Conservation (phyloP, 2,113 vertebrate genomes). For the Clarias macrocephalus region DNA sequence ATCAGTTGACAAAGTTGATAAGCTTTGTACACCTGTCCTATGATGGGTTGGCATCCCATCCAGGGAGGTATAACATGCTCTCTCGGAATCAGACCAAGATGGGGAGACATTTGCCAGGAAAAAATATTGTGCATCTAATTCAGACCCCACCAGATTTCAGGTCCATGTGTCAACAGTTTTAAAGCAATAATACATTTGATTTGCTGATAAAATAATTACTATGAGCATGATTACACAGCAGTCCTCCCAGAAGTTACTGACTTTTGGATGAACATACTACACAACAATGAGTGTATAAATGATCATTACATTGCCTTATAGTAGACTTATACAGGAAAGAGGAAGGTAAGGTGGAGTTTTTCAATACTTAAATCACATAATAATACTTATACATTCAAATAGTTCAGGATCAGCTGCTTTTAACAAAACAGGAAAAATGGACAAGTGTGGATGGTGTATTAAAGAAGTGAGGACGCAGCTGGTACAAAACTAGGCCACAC, state of each 20-base stretch:
- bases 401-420: not conserved
- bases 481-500: conserved; percentile 16
- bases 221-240: not conserved
- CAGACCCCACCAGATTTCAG: not conserved
- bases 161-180: not conserved
- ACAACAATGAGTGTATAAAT: not conserved
- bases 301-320: not conserved
- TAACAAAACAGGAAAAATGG: not conserved
- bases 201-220: not conserved
- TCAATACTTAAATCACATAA: not conserved
- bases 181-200: not conserved
- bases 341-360: not conserved
- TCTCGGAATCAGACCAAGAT: too few species aligned
- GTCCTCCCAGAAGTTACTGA: not conserved
- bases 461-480: not conserved
- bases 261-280: not conserved
- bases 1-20: too few species aligned
- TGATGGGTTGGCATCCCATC: too few species aligned
- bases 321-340: not conserved
- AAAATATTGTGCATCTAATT: not conserved
- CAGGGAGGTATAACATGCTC: too few species aligned
- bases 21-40: too few species aligned
- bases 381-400: not conserved
- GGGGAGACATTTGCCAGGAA: not conserved
- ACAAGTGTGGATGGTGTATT: conserved; percentile 4